A percentile compares a stretch with the other conserved stretches of the same genome.
Conservation (phyloP, 2,797 vertebrate species). For the Eleutherodactylus coqui region DNA sequence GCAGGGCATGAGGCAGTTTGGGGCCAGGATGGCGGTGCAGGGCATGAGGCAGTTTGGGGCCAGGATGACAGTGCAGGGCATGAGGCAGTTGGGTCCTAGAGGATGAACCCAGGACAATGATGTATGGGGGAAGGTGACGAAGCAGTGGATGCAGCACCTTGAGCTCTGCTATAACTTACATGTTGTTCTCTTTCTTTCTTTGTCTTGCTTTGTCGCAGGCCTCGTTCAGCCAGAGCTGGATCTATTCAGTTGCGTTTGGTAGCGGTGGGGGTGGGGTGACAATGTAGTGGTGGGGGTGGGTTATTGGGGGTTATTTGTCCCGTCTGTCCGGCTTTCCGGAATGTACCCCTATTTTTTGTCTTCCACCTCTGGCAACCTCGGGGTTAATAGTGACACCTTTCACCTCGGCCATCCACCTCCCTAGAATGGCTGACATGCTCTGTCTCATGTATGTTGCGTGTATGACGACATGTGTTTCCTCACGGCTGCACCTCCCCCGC, state of each 20-base stretch:
- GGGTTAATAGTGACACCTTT: neutral
- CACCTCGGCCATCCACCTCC: neutral
- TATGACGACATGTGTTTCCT: neutral
- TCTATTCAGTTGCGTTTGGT: slow-evolving; percentile 96
- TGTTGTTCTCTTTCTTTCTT: slow-evolving; percentile 59
- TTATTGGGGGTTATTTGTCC: neutral
- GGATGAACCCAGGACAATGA: neutral
- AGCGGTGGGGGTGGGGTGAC: neutral
- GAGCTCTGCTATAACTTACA: neutral
- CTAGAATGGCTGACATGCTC: neutral
- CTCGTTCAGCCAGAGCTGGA: slow-evolving; percentile 97
- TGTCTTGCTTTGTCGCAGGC: slow-evolving; percentile 83
- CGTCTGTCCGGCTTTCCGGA: slow-evolving; percentile 15
- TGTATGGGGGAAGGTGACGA: neutral
- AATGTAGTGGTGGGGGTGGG: neutral
- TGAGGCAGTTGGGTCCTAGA: neutral
- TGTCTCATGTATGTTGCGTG: neutral
- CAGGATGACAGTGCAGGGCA: neutral
- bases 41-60: neutral
- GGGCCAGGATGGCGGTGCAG: neutral
- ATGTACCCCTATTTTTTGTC: slow-evolving; percentile 8
- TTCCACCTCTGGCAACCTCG: neutral
- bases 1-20: neutral
- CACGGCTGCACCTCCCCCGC: neutral
- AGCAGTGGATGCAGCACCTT: neutral